phyloP scores from a whole-genome alignment of 2,888 invertebrate genomes.

The Ophion slaviceki region DNA sequence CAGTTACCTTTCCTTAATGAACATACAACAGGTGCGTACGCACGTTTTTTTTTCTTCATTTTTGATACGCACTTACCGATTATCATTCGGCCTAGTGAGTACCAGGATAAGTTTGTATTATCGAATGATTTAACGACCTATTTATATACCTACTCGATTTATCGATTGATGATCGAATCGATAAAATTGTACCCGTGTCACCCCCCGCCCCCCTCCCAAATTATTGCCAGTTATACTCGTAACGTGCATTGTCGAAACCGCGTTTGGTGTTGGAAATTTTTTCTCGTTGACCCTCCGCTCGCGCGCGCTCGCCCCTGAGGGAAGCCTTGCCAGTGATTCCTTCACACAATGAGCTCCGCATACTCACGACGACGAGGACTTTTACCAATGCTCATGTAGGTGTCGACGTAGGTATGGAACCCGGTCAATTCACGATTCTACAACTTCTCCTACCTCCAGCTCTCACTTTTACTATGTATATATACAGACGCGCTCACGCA shows the following conservation, averaged over 20 bases:
- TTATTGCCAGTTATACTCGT: too few species aligned
- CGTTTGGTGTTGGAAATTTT: conserved; percentile 1
- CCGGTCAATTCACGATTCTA: conserved; percentile 56
- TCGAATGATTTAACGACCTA: neutral
- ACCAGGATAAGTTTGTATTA: neutral
- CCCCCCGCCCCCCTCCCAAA: too few species aligned
- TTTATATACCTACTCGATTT: neutral
- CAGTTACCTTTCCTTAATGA: neutral
- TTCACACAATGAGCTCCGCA: neutral
- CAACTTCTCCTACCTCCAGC: conserved; percentile 42
- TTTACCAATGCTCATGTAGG: conserved; percentile 33
- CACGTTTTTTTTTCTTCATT: neutral
- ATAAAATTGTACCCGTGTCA: too few species aligned
- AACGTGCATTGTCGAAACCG: neutral
- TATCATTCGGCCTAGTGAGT: too few species aligned
- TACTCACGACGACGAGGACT: neutral
- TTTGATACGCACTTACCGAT: neutral
- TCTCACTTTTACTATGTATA: conserved; percentile 71
- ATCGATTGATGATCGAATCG: neutral
- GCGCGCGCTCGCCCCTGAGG: neutral
- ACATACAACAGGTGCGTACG: too few species aligned
- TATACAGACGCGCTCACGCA: neutral
- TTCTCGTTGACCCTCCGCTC: neutral
- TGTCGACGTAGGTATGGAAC: neutral
- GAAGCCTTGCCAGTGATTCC: conserved; percentile 48